Base-by-base conservation (phyloP, 2,888 invertebrate genomes). In the Plebejus melissa region DNA sequence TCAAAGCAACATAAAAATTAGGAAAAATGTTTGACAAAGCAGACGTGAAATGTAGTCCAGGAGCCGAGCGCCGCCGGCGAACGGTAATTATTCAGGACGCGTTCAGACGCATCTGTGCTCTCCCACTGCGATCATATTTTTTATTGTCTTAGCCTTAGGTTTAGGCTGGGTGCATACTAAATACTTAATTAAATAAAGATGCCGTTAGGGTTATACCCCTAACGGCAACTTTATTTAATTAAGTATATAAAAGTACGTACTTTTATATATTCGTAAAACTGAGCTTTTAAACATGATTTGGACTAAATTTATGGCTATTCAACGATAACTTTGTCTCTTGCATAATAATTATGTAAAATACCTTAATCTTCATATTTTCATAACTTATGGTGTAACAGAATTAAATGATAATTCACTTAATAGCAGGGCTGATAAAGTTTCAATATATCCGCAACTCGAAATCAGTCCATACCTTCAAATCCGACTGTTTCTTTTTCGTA, bases 21-120 rank as follows among this genome's bases (percentile, higher is more conserved):
- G 6, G 28, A 41, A 41, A 7, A 16, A 38, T 38, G 46, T 41
- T 70, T 38, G 22, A 41, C 65, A 65, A 65, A 65, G 65, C 65
- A 36, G 65, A 76, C 72, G 69, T 76, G 41, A 41, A 41, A 71
- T 77, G 65, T 77, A 60, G 74, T 77, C 74, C 74, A 75, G 70
- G 76, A 65, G 75, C 54, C 75, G 77, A 77, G 54, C 81, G 86
- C 87, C 84, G 80, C 80, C 82, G 84, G 88, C 86, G 81, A 81
- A 82, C 81, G 78, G 86, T 90, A 89, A 90, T 91, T 91, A 90
- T 90, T 90, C 89, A 90, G 85, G 79, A 85, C 85, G 85, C 86
- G 86, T 89, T 87, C 87, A 85, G 83, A 83, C 84, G 84, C 91
- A 91, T 90, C 90, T 91, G 90, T 79, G 82, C 80, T 80, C 87